Evolutionary conservation across 1,140 invertebrate genomes (phyloP).

Genomic region (Centruroides vittatus): DNA sequence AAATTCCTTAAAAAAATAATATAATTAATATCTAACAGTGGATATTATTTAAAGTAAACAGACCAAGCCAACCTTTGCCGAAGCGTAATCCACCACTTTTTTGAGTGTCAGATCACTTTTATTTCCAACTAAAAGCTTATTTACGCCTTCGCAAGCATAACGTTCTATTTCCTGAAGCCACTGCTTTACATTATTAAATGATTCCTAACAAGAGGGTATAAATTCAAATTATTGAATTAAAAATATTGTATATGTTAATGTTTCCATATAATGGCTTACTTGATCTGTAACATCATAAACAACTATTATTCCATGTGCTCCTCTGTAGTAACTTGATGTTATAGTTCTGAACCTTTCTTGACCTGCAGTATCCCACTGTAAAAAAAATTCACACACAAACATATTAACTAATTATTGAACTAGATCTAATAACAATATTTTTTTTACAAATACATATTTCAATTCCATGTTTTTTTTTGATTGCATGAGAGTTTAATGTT

Average conservation of each 20-base stretch:
- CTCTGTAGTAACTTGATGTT: slow-evolving; percentile 87
- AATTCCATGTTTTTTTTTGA: no score
- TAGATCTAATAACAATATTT: no score
- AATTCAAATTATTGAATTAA: background rate
- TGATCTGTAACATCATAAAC: slow-evolving; percentile 98
- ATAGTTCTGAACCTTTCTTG: slow-evolving; percentile 98
- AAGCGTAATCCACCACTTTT: slow-evolving; percentile 46
- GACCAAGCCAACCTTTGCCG: slow-evolving; percentile 31
- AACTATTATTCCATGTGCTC: slow-evolving; percentile 98
- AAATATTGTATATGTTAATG: no score
- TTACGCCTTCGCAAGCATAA: slow-evolving; percentile 98
- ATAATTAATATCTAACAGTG: background rate
- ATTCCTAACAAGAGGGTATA: slow-evolving; percentile 43
- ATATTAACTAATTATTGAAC: no score
- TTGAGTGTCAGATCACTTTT: slow-evolving; percentile 93
- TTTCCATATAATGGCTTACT: no score
- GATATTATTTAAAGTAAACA: no score
- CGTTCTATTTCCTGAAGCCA: slow-evolving; percentile 97
- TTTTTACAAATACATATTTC: no score
- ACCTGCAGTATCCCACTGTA: slow-evolving; percentile 92
- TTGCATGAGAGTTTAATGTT: no score
- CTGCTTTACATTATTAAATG: slow-evolving; percentile 94
- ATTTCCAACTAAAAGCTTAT: slow-evolving; percentile 96
- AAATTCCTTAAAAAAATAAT: slow-evolving; percentile 58
- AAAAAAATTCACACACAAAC: slow-evolving; percentile 29